phyloP scores from a whole-genome alignment of 2,113 vertebrate genomes.

The Pygoscelis antarcticus region DNA sequence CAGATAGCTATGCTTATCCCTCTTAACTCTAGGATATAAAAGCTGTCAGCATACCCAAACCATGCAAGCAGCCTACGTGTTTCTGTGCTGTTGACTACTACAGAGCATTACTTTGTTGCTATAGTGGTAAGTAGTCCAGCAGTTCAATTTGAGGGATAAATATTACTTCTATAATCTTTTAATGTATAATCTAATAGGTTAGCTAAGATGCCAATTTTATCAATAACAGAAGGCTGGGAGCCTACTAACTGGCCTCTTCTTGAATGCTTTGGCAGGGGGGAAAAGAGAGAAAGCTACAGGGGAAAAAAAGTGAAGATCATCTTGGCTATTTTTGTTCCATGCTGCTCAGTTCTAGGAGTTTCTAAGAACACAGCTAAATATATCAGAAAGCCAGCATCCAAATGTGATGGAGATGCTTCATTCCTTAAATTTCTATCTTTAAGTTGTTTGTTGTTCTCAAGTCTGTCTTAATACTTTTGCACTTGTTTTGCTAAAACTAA shows the following conservation, averaged over 20 bases:
- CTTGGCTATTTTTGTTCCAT: not conserved
- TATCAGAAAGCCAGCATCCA: not conserved
- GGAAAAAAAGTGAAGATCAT: not conserved
- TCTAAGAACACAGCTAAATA: conserved; percentile 21
- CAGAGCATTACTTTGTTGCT: not conserved
- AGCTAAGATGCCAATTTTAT: not conserved
- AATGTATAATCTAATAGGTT: not conserved
- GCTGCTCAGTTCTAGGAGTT: not conserved
- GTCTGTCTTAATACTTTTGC: not conserved
- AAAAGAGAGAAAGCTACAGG: not conserved
- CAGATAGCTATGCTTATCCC: not conserved
- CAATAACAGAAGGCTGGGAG: not conserved
- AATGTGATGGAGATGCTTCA: not conserved
- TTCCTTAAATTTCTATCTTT: not conserved
- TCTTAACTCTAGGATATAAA: not conserved
- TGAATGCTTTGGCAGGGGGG: not conserved
- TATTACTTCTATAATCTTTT: not conserved
- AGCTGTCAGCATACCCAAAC: not conserved
- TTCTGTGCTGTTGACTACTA: not conserved
- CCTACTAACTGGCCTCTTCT: not conserved
- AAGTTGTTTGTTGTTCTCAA: not conserved
- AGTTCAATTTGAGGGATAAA: not conserved
- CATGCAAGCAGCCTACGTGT: not conserved
- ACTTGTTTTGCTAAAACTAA: not conserved
- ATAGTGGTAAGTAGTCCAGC: not conserved